Percentiles rank a stretch among this genome's conserved stretches.
Conservation (phyloP, 2,797 vertebrate genomes). For the Lindbergichthys nudifrons region DNA sequence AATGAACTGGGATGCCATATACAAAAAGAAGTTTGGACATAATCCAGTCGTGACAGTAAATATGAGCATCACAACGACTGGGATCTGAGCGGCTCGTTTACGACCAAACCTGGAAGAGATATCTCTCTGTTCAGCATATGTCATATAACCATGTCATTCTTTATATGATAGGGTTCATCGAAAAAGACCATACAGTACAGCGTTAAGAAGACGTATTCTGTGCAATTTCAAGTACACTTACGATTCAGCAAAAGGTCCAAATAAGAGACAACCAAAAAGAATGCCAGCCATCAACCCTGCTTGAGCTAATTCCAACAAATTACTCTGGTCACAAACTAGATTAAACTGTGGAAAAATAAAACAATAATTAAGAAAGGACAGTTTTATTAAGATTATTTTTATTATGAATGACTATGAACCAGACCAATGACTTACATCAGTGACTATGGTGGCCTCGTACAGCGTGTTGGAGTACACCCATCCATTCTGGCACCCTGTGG, state of each 20-base stretch:
- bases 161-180: not conserved
- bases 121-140: not conserved
- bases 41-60: conserved; percentile 81
- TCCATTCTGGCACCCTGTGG: conserved; percentile 79
- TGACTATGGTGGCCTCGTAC: conserved; percentile 76
- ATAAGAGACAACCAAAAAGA: conserved; percentile 81
- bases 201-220: not conserved
- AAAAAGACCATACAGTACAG: not conserved
- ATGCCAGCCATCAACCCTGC: conserved; percentile 82
- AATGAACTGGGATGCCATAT: conserved; percentile 82
- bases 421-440: conserved; percentile 81
- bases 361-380: not conserved
- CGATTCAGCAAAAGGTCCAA: conserved; percentile 86
- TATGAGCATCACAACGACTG: conserved; percentile 76
- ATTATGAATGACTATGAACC: not conserved
- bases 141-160: not conserved
- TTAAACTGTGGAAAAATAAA: conserved; percentile 79
- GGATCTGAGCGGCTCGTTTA: conserved; percentile 77
- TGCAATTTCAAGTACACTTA: conserved; percentile 43
- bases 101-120: conserved; percentile 83
- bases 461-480: conserved; percentile 83
- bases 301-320: conserved; percentile 78
- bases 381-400: not conserved
- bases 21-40: conserved; percentile 81
- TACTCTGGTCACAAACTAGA: conserved; percentile 82